These are phyloP conservation scores for Ostrea denselamellosa DNA, from an alignment of 1,140 invertebrate species.

Conservation along the genomic window DNA sequence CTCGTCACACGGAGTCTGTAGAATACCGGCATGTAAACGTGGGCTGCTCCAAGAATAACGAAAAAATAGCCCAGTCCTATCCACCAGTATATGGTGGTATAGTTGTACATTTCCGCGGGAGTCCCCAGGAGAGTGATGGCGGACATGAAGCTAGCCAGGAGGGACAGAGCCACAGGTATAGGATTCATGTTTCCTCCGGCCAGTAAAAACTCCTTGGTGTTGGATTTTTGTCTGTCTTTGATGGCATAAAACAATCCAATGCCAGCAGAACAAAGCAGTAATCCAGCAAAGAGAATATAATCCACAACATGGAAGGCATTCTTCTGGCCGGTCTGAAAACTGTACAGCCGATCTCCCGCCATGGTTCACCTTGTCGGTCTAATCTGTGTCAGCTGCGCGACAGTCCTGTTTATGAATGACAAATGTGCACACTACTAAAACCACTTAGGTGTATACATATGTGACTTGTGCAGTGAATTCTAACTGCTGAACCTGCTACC, in stretches of 20 bases:
- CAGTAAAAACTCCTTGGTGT: conserved; percentile 88
- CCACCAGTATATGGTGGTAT: conserved; percentile 71
- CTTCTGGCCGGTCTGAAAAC: conserved; percentile 60
- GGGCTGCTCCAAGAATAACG: conserved; percentile 64
- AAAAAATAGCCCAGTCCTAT: conserved; percentile 66
- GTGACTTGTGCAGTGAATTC: conserved; percentile 9
- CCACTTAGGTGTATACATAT: background rate
- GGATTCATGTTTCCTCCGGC: conserved; percentile 87
- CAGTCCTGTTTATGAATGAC: conserved; percentile 13
- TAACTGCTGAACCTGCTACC: background rate
- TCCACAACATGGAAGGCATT: conserved; percentile 59
- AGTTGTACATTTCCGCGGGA: conserved; percentile 89
- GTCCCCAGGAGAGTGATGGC: conserved; percentile 93
- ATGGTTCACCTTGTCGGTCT: conserved; percentile 11
- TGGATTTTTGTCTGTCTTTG: conserved; percentile 90
- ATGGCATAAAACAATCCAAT: conserved; percentile 91
- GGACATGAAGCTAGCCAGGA: conserved; percentile 88
- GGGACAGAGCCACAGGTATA: conserved; percentile 72
- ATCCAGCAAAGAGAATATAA: conserved; percentile 64
- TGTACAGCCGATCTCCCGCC: conserved; percentile 56
- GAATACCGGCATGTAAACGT: conserved; percentile 76
- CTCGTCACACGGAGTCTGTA: conserved; percentile 75
- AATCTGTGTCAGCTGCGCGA: conserved; percentile 27
- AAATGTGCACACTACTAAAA: background rate
- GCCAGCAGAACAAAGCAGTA: conserved; percentile 76